Conservation (phyloP, 2,113 vertebrate genomes). For the Stigmatopora nigra region DNA sequence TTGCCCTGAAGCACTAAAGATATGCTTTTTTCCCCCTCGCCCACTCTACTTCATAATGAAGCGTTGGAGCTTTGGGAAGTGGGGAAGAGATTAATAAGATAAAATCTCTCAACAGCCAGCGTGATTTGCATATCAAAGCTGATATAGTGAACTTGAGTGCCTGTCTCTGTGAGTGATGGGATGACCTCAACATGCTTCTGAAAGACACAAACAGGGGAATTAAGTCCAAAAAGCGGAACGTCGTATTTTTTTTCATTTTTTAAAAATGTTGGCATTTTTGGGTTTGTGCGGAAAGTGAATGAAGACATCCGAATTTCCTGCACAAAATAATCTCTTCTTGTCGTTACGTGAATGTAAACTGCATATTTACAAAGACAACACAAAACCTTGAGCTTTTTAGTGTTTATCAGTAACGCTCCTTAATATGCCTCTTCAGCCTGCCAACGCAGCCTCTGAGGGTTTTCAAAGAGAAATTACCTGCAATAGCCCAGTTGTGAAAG, state of each 20-base stretch:
- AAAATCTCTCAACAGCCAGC: slow-evolving; percentile 23
- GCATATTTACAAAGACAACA: slow-evolving; percentile 50
- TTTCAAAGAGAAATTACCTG: slow-evolving; percentile 67
- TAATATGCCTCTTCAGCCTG: slow-evolving; percentile 63
- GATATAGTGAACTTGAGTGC: slow-evolving; percentile 31
- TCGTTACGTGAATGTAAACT: slow-evolving; percentile 17
- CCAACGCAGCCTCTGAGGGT: slow-evolving; percentile 51
- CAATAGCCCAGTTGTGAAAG: slow-evolving; percentile 59
- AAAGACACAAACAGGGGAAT: slow-evolving; percentile 29
- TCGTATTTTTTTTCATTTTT: slow-evolving; percentile 35
- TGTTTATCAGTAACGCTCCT: slow-evolving; percentile 67
- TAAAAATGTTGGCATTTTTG: slow-evolving; percentile 60
- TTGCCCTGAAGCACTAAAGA: slow-evolving; percentile 10
- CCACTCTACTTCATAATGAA: slow-evolving; percentile 8
- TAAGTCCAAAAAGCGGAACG: slow-evolving; percentile 25
- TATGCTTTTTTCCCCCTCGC: not conserved
- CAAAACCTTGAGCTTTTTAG: slow-evolving; percentile 59
- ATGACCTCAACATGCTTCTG: slow-evolving; percentile 35
- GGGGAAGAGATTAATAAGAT: slow-evolving; percentile 21
- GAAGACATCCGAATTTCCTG: slow-evolving; percentile 57
- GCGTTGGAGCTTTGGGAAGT: not conserved
- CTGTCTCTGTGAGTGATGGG: slow-evolving; percentile 12
- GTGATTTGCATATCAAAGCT: slow-evolving; percentile 39
- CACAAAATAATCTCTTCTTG: slow-evolving; percentile 43
- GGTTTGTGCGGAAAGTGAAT: slow-evolving; percentile 45